Conservation (phyloP, 2,888 invertebrate species). For the Magallana nippona region DNA sequence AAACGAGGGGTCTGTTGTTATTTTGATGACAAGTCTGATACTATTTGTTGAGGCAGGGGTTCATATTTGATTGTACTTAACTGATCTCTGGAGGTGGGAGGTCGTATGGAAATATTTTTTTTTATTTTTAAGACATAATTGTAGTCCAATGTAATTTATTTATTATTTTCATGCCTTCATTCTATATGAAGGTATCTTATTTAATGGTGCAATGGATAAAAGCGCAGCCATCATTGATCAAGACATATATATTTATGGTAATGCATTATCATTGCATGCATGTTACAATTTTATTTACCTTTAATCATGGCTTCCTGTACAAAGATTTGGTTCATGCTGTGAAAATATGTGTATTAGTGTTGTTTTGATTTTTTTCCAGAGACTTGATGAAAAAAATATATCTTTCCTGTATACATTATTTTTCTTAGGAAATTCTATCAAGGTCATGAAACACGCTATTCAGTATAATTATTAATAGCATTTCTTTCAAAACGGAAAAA, state of each 20-base stretch:
- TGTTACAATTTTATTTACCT: background rate
- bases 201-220: slow-evolving; percentile 17
- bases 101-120: background rate
- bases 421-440: too few species aligned
- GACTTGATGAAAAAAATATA: too few species aligned
- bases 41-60: too few species aligned
- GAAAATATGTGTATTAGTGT: too few species aligned
- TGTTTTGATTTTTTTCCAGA: too few species aligned
- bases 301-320: background rate
- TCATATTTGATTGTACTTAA: slow-evolving; percentile 7
- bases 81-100: background rate
- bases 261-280: background rate
- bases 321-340: too few species aligned
- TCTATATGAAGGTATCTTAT: background rate
- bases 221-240: background rate
- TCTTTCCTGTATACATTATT: too few species aligned
- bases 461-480: too few species aligned
- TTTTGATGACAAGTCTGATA: too few species aligned
- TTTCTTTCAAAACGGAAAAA: background rate
- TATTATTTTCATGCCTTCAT: background rate
- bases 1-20: too few species aligned
- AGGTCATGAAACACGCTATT: too few species aligned
- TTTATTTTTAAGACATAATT: background rate
- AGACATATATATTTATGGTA: background rate
- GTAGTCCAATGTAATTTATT: background rate